These are phyloP conservation scores for Hyperoplus lanceolatus DNA, from an alignment of 2,797 vertebrate genomes.

Conservation along the genomic window DNA sequence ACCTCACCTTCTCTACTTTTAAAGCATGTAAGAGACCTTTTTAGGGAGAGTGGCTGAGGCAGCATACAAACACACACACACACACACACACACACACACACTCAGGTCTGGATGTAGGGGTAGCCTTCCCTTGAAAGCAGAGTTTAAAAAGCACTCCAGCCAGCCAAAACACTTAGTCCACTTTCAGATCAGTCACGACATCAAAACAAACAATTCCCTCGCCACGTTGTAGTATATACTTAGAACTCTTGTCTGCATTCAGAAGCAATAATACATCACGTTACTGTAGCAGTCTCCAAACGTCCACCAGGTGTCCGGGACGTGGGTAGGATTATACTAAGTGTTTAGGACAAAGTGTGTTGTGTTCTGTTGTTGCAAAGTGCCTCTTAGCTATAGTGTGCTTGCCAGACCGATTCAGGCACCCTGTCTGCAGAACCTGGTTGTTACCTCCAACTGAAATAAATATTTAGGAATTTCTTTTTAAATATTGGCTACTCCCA, in stretches of 20 bases:
- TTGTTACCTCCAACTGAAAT: slow-evolving; percentile 29
- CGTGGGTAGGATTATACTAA: slow-evolving; percentile 66
- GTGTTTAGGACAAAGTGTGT: slow-evolving; percentile 56
- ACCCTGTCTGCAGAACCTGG: slow-evolving; percentile 37
- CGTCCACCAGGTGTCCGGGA: slow-evolving; percentile 34
- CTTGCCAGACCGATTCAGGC: slow-evolving; percentile 54
- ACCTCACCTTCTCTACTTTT: slow-evolving; percentile 25
- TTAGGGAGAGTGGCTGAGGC: slow-evolving; percentile 33
- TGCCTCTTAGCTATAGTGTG: slow-evolving; percentile 57
- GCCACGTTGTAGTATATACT: slow-evolving; percentile 19
- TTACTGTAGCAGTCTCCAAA: slow-evolving; percentile 33
- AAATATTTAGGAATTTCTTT: slow-evolving; percentile 8
- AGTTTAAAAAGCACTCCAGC: slow-evolving; percentile 62
- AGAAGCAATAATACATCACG: slow-evolving; percentile 29
- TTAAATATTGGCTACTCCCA: slow-evolving; percentile 1
- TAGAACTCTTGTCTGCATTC: slow-evolving; percentile 33
- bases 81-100: slow-evolving; percentile 9
- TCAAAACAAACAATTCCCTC: slow-evolving; percentile 52
- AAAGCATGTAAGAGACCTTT: slow-evolving; percentile 26
- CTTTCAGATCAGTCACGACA: slow-evolving; percentile 73
- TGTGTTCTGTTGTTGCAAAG: slow-evolving; percentile 51
- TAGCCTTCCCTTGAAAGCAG: slow-evolving; percentile 53
- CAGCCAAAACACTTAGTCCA: slow-evolving; percentile 53
- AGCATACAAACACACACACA: slow-evolving; percentile 9
- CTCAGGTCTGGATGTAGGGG: slow-evolving; percentile 6